Conservation (phyloP, 2,797 vertebrate species). For the Tokudaia muenninki region DNA sequence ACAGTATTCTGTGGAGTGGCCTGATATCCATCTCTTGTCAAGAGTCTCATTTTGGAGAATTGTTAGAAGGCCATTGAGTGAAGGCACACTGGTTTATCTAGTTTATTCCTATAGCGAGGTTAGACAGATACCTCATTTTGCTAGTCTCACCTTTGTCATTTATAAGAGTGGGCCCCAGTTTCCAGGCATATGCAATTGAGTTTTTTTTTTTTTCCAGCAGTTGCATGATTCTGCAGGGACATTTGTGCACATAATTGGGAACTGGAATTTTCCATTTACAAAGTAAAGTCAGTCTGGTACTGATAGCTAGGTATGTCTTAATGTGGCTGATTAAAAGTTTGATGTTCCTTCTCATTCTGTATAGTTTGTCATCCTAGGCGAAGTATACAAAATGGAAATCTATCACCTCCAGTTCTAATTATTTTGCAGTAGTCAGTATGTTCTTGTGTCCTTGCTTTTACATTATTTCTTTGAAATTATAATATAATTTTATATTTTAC, state of each 20-base stretch:
- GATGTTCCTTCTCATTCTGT: not conserved
- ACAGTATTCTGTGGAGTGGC: not conserved
- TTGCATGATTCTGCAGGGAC: not conserved
- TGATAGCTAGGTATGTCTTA: not conserved
- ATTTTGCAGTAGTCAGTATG: not conserved
- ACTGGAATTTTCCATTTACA: not conserved
- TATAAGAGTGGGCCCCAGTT: constrained; percentile 1
- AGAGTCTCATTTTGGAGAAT: not conserved
- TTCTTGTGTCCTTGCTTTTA: not conserved
- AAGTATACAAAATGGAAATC: not conserved
- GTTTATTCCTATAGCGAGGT: not conserved
- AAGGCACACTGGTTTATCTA: not conserved
- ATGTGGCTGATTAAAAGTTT: not conserved
- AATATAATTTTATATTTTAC: not conserved
- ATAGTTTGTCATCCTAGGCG: not conserved
- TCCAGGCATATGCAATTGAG: not conserved
- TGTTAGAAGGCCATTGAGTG: not conserved
- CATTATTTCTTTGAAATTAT: not conserved
- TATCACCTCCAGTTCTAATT: not conserved
- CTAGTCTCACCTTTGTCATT: not conserved
- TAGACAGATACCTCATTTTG: not conserved
- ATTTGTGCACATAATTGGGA: not conserved
- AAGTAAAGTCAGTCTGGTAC: not conserved
- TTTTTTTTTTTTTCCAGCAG: not conserved
- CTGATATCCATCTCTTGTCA: not conserved